Evolutionary conservation across 2,888 invertebrate genomes (phyloP).

Genomic region (Cephus nigrinus): DNA sequence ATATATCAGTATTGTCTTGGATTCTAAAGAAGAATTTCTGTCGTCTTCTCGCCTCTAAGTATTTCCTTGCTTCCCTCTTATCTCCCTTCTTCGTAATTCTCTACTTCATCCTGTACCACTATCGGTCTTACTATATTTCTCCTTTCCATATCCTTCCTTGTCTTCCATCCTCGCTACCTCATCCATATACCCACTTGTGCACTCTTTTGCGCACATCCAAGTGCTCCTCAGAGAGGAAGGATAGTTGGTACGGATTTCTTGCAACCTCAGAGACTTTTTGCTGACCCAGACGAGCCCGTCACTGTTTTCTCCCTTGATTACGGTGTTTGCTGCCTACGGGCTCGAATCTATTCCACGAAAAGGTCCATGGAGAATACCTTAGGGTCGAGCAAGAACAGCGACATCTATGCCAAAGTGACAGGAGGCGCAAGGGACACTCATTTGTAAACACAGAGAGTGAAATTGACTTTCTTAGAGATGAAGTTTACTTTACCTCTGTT

Average conservation of each 20-base stretch:
- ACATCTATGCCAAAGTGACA: neutral
- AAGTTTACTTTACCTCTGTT: neutral
- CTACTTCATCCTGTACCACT: neutral
- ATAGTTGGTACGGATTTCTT: slow-evolving; percentile 32
- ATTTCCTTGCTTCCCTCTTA: neutral
- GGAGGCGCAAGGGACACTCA: neutral
- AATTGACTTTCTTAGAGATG: neutral
- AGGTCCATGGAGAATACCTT: neutral
- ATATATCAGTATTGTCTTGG: slow-evolving; percentile 35
- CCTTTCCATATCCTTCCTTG: neutral
- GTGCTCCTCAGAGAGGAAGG: slow-evolving; percentile 10
- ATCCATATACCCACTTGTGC: neutral
- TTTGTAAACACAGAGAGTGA: neutral
- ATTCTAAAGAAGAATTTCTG: neutral
- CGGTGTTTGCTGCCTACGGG: slow-evolving; percentile 37
- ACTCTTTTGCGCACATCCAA: slow-evolving; percentile 2
- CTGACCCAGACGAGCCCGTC: slow-evolving; percentile 25
- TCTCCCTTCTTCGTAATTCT: neutral
- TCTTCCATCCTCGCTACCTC: neutral
- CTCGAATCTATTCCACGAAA: neutral
- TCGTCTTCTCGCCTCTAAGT: neutral
- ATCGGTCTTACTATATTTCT: neutral
- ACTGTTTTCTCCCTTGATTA: slow-evolving; percentile 48
- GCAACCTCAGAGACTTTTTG: slow-evolving; percentile 32
- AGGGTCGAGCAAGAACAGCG: neutral